Evolutionary conservation across 2,113 vertebrate species (phyloP), one percentile per base, ranked within the genome.

Genomic region (Hydropotes inermis): DNA sequence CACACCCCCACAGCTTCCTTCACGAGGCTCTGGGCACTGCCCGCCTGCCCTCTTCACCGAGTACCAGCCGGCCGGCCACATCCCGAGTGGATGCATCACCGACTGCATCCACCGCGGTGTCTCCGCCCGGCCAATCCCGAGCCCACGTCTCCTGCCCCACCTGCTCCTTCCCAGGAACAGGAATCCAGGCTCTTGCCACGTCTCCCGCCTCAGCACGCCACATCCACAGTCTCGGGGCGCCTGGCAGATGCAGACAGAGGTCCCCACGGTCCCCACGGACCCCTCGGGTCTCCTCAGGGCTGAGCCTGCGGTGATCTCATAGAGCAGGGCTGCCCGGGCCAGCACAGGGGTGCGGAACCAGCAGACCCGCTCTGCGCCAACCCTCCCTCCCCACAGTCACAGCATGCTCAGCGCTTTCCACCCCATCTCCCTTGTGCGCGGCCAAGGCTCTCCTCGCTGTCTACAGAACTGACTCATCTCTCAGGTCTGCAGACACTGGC

Each of bases 321-420:
- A 27, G 85, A 76, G 19, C 28, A 64, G n/a, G 87, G 76, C 57
- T 9, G 11, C 36, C 91, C 23, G 6, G 93, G 43, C 27, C 39
- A 27, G 16, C 8, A 57, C 17, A 39, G 17, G 10, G 67, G 1
- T 21, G 4, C 21, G 9, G 67, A 19, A 2, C 17, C 2, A 15
- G 67, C n/a, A 39, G n/a, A 74, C 11, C 9, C 2, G 0, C 36
- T 12, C 70, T 23, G 36, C 2, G 10, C 16, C 70, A 12, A 1
- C 21, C 5, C 2, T 3, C 6, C 70, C 23, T 23, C 47, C 19
- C 36, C 4, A 21, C 2, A 0, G 16, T 6, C 70, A 11, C 19
- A 13, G 1, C 21, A 4, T 2, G 9, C 67, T 36, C 2, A 70
- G 1, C 19, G 10, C 9, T 12, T 92, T 78, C 76, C 17, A 47